Base-by-base conservation (phyloP, 1,140 invertebrate genomes). In the Cydia pomonella region DNA sequence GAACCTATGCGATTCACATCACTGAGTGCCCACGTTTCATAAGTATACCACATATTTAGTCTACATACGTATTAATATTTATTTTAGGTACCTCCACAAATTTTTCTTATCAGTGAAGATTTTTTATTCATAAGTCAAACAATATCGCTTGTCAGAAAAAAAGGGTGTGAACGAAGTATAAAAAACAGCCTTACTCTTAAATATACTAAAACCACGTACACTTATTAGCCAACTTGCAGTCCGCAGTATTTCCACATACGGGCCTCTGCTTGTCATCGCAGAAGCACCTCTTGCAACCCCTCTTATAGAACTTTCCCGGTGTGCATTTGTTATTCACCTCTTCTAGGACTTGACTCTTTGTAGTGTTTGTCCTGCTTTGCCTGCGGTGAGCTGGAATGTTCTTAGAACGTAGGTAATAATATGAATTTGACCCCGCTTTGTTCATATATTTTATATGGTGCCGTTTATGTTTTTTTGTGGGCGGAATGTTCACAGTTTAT, bases 221-320 rank as follows among this genome's bases (percentile, higher is more conserved):
- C 25, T 59, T 59, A 73, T 41, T 18, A 47, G 50, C 47, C 25
- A 13, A 13, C 33, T 64, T 53, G 53, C 62, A 75, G 3, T 47
- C 21, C 12, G 59, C 76, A 4, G 72, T 66, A 0, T 80, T 76
- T 72, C 86, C 77, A 74, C 86, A 89, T 5, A 62, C 38, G 1
- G 63, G 21, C 2, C 25, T 29, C 7, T 76, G 75, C 7, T 80
- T 62, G n/a, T 82, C 18, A 16, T 78, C 76, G 53, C 87, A 90
- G 74, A 79, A 84, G 73, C 88, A 90, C 29, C 76, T 81, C n/a
- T 77, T 27, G 75, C 88, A 88, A 5, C 75, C 77, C 23, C 79
- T 80, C n/a, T 72, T 80, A 33, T 87, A 86, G 6, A 88, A 29
- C 72, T 75, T 85, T 1, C 87, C 87, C 3, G 85, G 80, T 3